Base-by-base conservation (phyloP, 2,113 vertebrate genomes). In the Naja naja region DNA sequence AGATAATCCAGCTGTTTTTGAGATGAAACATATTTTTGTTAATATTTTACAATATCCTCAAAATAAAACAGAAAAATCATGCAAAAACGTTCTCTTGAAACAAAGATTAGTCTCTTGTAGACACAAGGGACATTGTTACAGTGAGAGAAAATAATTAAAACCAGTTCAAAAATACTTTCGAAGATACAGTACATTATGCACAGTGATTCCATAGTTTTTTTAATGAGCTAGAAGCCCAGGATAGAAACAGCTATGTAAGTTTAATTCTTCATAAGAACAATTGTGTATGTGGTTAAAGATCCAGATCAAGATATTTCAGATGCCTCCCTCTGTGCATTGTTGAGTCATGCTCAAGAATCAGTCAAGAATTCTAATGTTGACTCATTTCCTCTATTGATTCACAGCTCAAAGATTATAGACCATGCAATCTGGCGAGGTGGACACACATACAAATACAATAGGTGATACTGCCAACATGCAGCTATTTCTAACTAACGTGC, bases 41-140 rank as follows among this genome's bases (percentile, higher is more conserved):
- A 90, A 49, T 34, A 39, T n/a, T 93, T 90, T 89, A 30, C 9
- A 74, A 53, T 85, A 81, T 43, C 74, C 74, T 25, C 27, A 52
- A 47, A 87, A 52, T 25, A 52, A 49, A 87, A 87, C 25, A 87
- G 86, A 87, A 87, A 43, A 54, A 27, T 95, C 87, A 92, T 90
- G 86, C 5, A 91, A 92, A 93, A 74, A 34, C 91, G 43, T 91
- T 4, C 49, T 54, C 22, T 85, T 94, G 88, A 95, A 90, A 64
- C 43, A 90, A 91, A 93, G 64, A 49, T 69, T 23, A 56, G 47
- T 27, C 4, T 49, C 64, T 64, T 91, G 20, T 27, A 56, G 64
- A 39, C 56, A 69, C 85, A 55, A 39, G 39, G 18, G 23, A 86
- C 74, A 9, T 12, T 93, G 47, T 87, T 49, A 74, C 1, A 39